These are phyloP conservation scores for Ridgeia piscesae DNA, from an alignment of 1,140 invertebrate genomes.

Conservation along the genomic window DNA sequence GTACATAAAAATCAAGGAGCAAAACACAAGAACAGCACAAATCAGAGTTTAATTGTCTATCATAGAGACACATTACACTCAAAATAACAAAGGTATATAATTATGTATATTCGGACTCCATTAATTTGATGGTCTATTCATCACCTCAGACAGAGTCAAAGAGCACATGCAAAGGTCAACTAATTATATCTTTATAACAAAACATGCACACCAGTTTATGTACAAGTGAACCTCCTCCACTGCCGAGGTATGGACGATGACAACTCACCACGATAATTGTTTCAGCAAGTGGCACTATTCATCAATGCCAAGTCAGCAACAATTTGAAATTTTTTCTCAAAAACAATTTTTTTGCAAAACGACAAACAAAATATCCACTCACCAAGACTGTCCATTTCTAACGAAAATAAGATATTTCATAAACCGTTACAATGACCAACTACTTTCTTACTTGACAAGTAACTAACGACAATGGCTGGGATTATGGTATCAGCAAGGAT, in stretches of 20 bases:
- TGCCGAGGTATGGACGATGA: neutral
- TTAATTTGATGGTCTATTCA: neutral
- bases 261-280: neutral
- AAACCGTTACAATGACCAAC: neutral
- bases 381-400: neutral
- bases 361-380: neutral
- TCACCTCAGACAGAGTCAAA: neutral
- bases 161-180: neutral
- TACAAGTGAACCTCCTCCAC: neutral
- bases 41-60: neutral
- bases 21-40: neutral
- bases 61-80: neutral
- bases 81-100: neutral
- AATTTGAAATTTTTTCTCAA: neutral
- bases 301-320: neutral
- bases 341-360: neutral
- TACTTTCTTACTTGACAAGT: neutral
- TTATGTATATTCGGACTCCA: neutral
- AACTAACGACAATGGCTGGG: neutral
- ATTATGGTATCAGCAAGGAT: neutral
- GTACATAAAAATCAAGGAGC: neutral
- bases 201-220: neutral
- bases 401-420: neutral
- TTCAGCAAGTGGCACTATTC: neutral
- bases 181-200: neutral